phyloP scores from a whole-genome alignment of 2,797 vertebrate genomes.

The Caiman crocodilus region DNA sequence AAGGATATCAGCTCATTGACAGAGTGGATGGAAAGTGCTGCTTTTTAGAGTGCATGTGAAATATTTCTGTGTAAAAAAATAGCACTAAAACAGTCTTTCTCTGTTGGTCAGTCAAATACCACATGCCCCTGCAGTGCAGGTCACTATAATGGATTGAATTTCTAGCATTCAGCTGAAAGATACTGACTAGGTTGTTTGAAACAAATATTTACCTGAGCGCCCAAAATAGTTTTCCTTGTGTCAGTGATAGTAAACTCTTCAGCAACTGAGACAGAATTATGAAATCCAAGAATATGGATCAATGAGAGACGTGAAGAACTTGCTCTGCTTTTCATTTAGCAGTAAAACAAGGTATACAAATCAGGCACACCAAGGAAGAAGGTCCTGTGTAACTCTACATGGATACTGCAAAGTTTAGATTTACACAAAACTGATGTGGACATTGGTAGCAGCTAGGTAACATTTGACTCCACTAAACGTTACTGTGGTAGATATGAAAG shows the following conservation, averaged over 20 bases:
- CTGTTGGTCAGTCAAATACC: background rate
- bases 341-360: background rate
- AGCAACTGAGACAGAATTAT: background rate
- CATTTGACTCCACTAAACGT: too few relatives aligned
- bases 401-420: background rate
- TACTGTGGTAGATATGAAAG: too few relatives aligned
- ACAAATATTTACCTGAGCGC: background rate
- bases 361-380: background rate
- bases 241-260: background rate
- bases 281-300: background rate
- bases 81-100: background rate
- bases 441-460: too few relatives aligned
- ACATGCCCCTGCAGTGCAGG: rapidly evolving
- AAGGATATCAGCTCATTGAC: background rate
- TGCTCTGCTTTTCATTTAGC: background rate
- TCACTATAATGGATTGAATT: background rate
- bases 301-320: background rate
- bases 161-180: background rate
- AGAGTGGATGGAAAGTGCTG: background rate
- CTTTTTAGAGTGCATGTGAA: background rate
- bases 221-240: background rate
- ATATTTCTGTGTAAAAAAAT: background rate
- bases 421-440: background rate
- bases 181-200: background rate
- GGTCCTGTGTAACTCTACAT: background rate